phyloP scores from a whole-genome alignment of 2,113 vertebrate species.

The Bettongia penicillata region DNA sequence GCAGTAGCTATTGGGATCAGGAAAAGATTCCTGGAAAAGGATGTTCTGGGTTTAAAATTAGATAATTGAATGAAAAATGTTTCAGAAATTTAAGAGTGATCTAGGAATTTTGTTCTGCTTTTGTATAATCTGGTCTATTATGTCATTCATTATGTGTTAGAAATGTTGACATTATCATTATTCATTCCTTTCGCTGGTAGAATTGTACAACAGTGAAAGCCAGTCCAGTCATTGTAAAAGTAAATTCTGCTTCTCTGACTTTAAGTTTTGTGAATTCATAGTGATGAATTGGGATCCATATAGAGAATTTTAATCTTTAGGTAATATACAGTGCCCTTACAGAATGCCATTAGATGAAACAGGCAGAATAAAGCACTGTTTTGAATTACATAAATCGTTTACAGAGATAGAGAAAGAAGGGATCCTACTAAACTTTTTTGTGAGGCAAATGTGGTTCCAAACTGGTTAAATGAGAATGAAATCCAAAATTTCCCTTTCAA shows the following conservation, averaged over 20 bases:
- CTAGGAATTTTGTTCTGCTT: neutral
- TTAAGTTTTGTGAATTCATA: neutral
- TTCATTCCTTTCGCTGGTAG: neutral
- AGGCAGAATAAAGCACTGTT: neutral
- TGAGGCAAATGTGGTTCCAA: neutral
- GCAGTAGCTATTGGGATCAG: neutral
- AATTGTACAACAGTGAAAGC: neutral
- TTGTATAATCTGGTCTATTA: neutral
- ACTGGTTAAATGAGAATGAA: neutral
- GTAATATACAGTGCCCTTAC: neutral
- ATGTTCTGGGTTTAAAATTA: neutral
- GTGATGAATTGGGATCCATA: neutral
- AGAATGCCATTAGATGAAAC: neutral
- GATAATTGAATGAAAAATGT: neutral
- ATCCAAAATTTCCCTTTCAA: neutral
- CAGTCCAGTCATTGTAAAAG: neutral
- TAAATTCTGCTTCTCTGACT: neutral
- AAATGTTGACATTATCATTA: neutral
- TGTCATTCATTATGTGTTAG: neutral
- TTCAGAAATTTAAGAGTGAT: neutral
- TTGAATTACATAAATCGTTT: neutral
- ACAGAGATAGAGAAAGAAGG: neutral
- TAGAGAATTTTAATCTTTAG: neutral
- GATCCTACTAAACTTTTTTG: neutral
- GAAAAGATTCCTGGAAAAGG: neutral